A percentile compares a stretch with the other conserved stretches of the same genome.
Evolutionary conservation across 2,113 vertebrate species (phyloP).

Genomic region (Labeo rohita): DNA sequence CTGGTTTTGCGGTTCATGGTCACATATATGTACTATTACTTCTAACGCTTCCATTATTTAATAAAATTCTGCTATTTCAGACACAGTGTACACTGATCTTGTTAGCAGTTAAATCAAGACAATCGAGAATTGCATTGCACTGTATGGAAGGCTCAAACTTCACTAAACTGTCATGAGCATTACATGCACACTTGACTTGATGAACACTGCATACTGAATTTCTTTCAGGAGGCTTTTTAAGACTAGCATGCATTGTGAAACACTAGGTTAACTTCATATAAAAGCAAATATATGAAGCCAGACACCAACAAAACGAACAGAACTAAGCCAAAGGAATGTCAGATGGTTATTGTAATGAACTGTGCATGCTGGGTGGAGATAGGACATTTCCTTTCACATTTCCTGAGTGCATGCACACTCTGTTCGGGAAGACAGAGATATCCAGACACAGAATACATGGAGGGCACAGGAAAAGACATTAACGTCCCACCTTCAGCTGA

Average conservation of each 20-base stretch:
- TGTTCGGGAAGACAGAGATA: constrained; percentile 48
- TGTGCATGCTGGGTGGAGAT: constrained; percentile 39
- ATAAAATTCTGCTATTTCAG: no score
- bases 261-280: background rate
- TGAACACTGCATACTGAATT: background rate
- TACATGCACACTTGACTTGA: background rate
- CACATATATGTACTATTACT: no score
- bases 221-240: background rate
- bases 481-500: background rate
- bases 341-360: constrained; percentile 21
- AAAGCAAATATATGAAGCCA: constrained; percentile 26
- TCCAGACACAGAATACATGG: constrained; percentile 54
- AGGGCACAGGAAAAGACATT: constrained; percentile 55
- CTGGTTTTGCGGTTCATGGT: no score
- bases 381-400: constrained; percentile 42
- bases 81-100: no score
- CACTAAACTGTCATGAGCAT: background rate
- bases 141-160: background rate
- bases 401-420: constrained; percentile 28
- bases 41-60: no score
- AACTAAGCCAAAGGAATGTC: constrained; percentile 23
- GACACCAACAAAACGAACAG: background rate
- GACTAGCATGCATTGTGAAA: background rate
- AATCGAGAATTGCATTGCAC: background rate
- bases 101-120: background rate